Evolutionary conservation across 1,140 invertebrate genomes (phyloP).

Genomic region (Colletes gigas): DNA sequence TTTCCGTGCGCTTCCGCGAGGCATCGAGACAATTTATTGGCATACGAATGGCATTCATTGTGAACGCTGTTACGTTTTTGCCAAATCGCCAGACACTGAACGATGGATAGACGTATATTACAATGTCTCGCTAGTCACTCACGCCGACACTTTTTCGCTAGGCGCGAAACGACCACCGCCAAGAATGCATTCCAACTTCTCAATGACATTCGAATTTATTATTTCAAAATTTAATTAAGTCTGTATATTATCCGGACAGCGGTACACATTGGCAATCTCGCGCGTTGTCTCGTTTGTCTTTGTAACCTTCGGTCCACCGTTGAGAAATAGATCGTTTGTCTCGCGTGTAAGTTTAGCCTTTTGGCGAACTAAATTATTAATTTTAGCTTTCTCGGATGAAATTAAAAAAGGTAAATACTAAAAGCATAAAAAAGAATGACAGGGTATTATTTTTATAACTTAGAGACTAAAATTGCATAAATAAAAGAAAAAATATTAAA

Average conservation of each 20-base stretch:
- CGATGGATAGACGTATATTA: conserved; percentile 5
- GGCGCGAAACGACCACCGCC: neutral
- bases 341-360: neutral
- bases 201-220: conserved; percentile 23
- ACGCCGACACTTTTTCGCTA: neutral
- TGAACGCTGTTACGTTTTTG: conserved; percentile 50
- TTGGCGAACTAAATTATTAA: neutral
- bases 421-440: too few relatives aligned
- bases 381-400: neutral
- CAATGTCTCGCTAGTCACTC: neutral
- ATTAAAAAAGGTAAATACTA: neutral
- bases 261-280: neutral
- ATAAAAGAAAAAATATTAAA: too few relatives aligned
- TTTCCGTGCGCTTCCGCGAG: conserved; percentile 55
- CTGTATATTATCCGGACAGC: neutral
- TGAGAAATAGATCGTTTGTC: neutral
- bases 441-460: too few relatives aligned
- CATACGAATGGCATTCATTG: conserved; percentile 51
- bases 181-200: neutral
- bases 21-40: conserved; percentile 57
- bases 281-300: conserved; percentile 9
- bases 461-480: too few relatives aligned
- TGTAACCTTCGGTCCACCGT: neutral
- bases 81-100: conserved; percentile 36
- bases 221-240: conserved; percentile 23